Evolutionary conservation across 2,797 vertebrate species (phyloP).

Genomic region (Crenuchus spilurus): DNA sequence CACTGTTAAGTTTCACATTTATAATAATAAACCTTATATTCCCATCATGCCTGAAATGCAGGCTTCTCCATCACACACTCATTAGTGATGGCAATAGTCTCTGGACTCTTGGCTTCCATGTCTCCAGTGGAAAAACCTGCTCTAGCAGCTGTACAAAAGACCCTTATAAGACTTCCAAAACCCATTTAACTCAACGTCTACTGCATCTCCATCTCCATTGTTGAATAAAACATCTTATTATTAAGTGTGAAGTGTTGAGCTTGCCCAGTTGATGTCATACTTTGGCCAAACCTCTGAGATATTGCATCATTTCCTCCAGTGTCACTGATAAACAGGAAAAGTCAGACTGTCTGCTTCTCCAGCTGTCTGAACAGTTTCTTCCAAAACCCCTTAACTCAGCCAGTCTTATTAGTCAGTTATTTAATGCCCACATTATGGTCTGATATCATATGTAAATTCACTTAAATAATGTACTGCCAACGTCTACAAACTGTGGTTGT

Average conservation of each 20-base stretch:
- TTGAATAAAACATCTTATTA: neutral
- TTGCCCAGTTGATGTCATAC: neutral
- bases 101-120: neutral
- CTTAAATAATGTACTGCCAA: too few species aligned
- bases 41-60: slow-evolving; percentile 10
- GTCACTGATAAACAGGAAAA: slow-evolving; percentile 27
- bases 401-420: too few species aligned
- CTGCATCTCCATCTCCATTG: neutral
- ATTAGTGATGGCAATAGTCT: neutral
- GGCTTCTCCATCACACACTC: neutral
- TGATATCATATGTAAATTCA: too few species aligned
- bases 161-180: neutral
- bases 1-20: too few species aligned
- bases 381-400: too few species aligned
- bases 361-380: slow-evolving; percentile 17
- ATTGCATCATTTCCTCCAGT: slow-evolving; percentile 28
- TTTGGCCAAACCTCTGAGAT: slow-evolving; percentile 6
- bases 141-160: neutral
- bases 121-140: neutral
- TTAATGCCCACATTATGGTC: too few species aligned
- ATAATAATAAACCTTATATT: too few species aligned
- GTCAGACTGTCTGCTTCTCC: slow-evolving; percentile 19
- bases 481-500: too few species aligned
- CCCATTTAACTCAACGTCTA: neutral
- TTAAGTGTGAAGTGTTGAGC: neutral